Evolutionary conservation across 1,140 invertebrate species (phyloP).

Genomic region (Drosophila guanche): DNA sequence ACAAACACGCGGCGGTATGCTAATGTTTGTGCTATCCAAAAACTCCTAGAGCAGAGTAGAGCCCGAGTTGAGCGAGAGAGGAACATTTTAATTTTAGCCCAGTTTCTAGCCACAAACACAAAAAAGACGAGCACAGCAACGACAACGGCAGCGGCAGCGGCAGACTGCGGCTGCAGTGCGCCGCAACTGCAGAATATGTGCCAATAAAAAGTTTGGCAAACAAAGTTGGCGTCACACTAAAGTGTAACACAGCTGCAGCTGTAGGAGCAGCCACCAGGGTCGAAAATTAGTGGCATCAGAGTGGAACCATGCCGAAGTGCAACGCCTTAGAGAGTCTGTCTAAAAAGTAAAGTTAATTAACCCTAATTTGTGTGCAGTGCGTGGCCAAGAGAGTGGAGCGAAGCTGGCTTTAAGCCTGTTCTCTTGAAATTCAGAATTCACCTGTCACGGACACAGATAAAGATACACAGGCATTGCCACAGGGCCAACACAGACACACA

Average conservation of each 20-base stretch:
- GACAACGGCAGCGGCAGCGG: slow-evolving; percentile 14
- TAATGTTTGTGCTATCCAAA: slow-evolving; percentile 57
- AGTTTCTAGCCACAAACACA: slow-evolving; percentile 63
- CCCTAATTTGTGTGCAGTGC: slow-evolving; percentile 66
- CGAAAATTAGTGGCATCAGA: slow-evolving; percentile 61
- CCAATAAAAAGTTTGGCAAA: slow-evolving; percentile 82
- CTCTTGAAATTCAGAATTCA: slow-evolving; percentile 55
- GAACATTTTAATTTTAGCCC: slow-evolving; percentile 76
- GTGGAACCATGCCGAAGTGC: slow-evolving; percentile 18
- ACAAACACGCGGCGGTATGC: slow-evolving; percentile 46
- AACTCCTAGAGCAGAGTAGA: slow-evolving; percentile 36
- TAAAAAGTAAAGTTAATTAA: slow-evolving; percentile 73
- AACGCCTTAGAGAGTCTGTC: slow-evolving; percentile 37
- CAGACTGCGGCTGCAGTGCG: slow-evolving; percentile 3
- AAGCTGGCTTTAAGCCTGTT: slow-evolving; percentile 19
- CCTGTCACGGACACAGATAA: slow-evolving; percentile 47
- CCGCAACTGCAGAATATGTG: slow-evolving; percentile 66
- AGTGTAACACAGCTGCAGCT: slow-evolving; percentile 69
- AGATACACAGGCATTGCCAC: neutral
- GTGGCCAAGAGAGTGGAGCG: slow-evolving; percentile 2
- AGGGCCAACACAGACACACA: neutral
- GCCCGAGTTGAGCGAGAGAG: slow-evolving; percentile 58
- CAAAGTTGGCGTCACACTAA: slow-evolving; percentile 81
- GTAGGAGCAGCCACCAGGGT: slow-evolving; percentile 18
- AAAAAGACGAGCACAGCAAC: slow-evolving; percentile 41